A percentile compares a stretch with the other conserved stretches of the same genome.
Evolutionary conservation across 1,140 invertebrate species (phyloP).

Genomic region (Drosophila burlai): DNA sequence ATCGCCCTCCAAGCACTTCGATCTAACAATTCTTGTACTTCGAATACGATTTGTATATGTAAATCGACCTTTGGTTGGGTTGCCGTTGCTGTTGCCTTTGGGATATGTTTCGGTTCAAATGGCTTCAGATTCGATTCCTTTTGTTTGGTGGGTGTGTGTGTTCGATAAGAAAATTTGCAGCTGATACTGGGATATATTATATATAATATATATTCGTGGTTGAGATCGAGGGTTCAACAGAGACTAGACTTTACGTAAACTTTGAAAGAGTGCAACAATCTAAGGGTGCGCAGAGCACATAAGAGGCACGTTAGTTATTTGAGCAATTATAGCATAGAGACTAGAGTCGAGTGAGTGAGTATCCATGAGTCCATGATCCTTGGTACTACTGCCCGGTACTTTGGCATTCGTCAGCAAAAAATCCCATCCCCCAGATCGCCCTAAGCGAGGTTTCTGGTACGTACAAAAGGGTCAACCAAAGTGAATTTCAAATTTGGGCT

Average conservation of each 20-base stretch:
- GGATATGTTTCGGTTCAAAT: slow-evolving; percentile 72
- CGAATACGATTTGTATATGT: slow-evolving; percentile 48
- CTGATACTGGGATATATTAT: slow-evolving; percentile 15
- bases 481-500: not conserved
- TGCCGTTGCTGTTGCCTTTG: slow-evolving; percentile 34
- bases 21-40: slow-evolving; percentile 62
- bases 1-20: slow-evolving; percentile 12
- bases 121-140: slow-evolving; percentile 34
- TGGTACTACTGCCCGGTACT: slow-evolving; percentile 25
- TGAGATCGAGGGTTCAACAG: slow-evolving; percentile 41
- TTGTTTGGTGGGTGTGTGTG: slow-evolving; percentile 43
- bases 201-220: slow-evolving; percentile 9
- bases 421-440: not conserved
- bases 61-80: slow-evolving; percentile 52
- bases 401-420: slow-evolving; percentile 42
- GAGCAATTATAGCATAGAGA: slow-evolving; percentile 57
- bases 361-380: slow-evolving; percentile 34
- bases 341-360: slow-evolving; percentile 40
- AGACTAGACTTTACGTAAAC: slow-evolving; percentile 60
- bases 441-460: not conserved
- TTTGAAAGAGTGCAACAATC: slow-evolving; percentile 74
- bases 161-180: slow-evolving; percentile 49
- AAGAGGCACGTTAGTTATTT: slow-evolving; percentile 76
- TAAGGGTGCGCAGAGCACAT: slow-evolving; percentile 50
- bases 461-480: slow-evolving; percentile 5